Evolutionary conservation across 2,888 invertebrate genomes (phyloP), one percentile per base, ranked within the genome.

Genomic region (Neoscelio sp.): DNA sequence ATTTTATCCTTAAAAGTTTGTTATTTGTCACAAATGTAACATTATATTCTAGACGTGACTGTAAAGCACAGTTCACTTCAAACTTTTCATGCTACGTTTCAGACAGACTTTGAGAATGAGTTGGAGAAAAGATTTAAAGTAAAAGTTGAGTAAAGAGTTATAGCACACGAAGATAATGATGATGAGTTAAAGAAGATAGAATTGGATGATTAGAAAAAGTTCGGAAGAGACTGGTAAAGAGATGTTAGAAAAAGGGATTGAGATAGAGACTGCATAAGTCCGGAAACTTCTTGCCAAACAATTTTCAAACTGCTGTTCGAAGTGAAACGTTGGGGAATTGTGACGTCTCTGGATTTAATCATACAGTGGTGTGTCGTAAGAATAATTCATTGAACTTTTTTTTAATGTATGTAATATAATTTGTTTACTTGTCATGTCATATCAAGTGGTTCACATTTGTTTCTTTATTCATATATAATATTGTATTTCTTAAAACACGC

Each of bases 101-200:
- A 28, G 35, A 23, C 23, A n/a, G 33, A 75, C 62, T 76, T 68
- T 62, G 10, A 40, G 50, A 58, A 65, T 26, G 60, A 78, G 71
- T 71, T 71, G 38, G 28, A 65, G 50, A 71, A n/a, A 71, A 60
- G 54, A 71, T 50, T 78, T 60, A 40, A 23, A 44, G 44, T 44
- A 65, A 65, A 71, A 77, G 77, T 77, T 65, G 65, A 54, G 60
- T 50, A 65, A 71, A 71, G 65, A 65, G 58, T 71, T 65, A 70
- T 52, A 65, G 52, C 52, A 33, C 46, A 54, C 65, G 58, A 40
- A 60, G 71, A 77, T 77, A 77, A 77, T 60, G 65, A 77, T 65
- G 71, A 77, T 77, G 70, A 77, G 58, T 76, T 64, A 77, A 77
- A 70, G 58, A 64, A 70, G 77, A 70, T 65, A 50, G 70, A 77